Conservation (phyloP, 53 echinoderm and acorn worm species). For the Stichopus horrens region DNA sequence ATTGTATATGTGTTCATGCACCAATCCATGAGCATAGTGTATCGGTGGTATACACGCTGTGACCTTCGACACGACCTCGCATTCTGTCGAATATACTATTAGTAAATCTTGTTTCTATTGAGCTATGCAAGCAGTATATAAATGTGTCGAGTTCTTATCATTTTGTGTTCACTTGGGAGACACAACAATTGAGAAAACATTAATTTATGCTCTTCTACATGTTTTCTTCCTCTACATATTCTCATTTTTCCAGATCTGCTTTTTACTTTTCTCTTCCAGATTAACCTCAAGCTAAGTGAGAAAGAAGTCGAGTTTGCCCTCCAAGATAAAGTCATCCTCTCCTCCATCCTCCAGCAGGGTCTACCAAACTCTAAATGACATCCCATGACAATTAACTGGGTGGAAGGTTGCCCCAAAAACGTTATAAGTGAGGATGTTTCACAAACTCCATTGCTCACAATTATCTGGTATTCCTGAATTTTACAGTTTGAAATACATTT, state of each 20-base stretch:
- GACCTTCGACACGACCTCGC: too few relatives aligned
- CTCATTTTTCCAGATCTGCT: neutral
- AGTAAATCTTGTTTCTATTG: too few relatives aligned
- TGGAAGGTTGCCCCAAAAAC: too few relatives aligned
- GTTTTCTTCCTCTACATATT: neutral
- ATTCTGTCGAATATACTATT: too few relatives aligned
- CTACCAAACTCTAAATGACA: slow-evolving; percentile 58
- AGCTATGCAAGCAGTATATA: neutral
- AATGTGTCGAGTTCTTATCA: neutral
- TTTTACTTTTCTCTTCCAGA: slow-evolving; percentile 47
- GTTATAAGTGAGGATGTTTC: too few relatives aligned
- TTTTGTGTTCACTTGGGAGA: neutral
- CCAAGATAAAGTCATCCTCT: slow-evolving; percentile 90
- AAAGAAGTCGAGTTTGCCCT: slow-evolving; percentile 95
- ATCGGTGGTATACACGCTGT: too few relatives aligned
- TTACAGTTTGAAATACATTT: too few relatives aligned
- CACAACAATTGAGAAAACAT: neutral
- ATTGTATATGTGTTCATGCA: too few relatives aligned
- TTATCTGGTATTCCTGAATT: too few relatives aligned
- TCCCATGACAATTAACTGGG: too few relatives aligned
- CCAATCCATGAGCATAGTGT: too few relatives aligned
- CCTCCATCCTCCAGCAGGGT: slow-evolving; percentile 80
- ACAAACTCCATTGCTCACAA: too few relatives aligned
- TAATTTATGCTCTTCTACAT: neutral
- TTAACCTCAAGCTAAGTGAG: slow-evolving; percentile 81